phyloP scores from a whole-genome alignment of 2,888 invertebrate species.

The Furcula furcula region DNA sequence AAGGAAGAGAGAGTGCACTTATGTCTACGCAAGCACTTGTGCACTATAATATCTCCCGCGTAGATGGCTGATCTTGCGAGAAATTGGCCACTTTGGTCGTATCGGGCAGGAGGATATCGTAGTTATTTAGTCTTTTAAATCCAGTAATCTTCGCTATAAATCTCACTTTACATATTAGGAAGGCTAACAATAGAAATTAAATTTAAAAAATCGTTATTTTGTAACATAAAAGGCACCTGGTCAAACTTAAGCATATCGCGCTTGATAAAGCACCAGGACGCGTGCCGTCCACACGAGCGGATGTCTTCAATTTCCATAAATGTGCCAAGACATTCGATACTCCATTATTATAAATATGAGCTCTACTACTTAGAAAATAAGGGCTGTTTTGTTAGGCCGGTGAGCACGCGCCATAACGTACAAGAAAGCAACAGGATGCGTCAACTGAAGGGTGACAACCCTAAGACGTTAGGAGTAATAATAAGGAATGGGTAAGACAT shows the following conservation, averaged over 20 bases:
- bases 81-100: too few relatives aligned
- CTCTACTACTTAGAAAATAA: constrained; percentile 13
- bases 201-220: too few relatives aligned
- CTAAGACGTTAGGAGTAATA: constrained; percentile 42
- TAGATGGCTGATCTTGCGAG: too few relatives aligned
- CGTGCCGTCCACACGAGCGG: constrained; percentile 72
- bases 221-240: constrained; percentile 45
- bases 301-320: constrained; percentile 66
- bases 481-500: constrained; percentile 18
- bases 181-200: too few relatives aligned
- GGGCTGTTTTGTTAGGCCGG: background rate
- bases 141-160: too few relatives aligned
- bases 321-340: constrained; percentile 8
- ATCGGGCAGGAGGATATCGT: too few relatives aligned
- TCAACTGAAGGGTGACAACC: constrained; percentile 64
- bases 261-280: constrained; percentile 46
- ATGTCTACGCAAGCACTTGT: too few relatives aligned
- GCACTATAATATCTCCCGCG: too few relatives aligned
- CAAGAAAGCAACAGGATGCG: constrained; percentile 62
- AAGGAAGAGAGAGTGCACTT: too few relatives aligned
- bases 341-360: constrained; percentile 1
- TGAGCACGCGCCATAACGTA: constrained; percentile 51
- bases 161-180: too few relatives aligned
- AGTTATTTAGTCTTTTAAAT: too few relatives aligned
- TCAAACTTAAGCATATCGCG: constrained; percentile 38